Conservation (phyloP, 1,140 invertebrate genomes). For the Habropoda laboriosa region DNA sequence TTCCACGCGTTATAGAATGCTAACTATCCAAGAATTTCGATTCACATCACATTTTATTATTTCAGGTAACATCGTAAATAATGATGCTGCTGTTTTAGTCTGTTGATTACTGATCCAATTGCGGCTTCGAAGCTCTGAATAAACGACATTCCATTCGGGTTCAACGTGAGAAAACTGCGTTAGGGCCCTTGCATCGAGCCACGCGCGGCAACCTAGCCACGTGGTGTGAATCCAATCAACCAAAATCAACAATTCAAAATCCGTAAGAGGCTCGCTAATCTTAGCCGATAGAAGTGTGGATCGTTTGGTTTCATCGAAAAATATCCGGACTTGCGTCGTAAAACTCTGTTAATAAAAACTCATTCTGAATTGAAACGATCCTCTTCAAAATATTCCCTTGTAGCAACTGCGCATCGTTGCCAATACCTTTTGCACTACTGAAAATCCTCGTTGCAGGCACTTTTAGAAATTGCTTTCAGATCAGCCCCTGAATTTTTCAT, state of each 20-base stretch:
- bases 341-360: no score
- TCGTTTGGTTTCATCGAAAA: no score
- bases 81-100: background rate
- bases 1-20: no score
- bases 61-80: background rate
- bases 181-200: slow-evolving; percentile 70
- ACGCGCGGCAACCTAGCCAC: slow-evolving; percentile 45
- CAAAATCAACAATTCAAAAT: slow-evolving; percentile 62
- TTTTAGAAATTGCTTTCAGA: no score
- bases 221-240: slow-evolving; percentile 60
- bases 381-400: no score
- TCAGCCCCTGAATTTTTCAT: no score
- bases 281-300: slow-evolving; percentile 68
- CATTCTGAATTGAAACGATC: no score
- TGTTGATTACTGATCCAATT: background rate
- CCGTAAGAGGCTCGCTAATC: slow-evolving; percentile 67
- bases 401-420: no score
- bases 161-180: background rate
- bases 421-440: no score
- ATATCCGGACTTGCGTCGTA: no score
- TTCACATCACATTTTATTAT: background rate
- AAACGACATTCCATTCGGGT: background rate
- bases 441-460: no score
- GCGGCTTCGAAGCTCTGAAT: background rate
- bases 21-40: background rate